phyloP scores from a whole-genome alignment of 2,888 invertebrate genomes.

The Craniophora ligustri region DNA sequence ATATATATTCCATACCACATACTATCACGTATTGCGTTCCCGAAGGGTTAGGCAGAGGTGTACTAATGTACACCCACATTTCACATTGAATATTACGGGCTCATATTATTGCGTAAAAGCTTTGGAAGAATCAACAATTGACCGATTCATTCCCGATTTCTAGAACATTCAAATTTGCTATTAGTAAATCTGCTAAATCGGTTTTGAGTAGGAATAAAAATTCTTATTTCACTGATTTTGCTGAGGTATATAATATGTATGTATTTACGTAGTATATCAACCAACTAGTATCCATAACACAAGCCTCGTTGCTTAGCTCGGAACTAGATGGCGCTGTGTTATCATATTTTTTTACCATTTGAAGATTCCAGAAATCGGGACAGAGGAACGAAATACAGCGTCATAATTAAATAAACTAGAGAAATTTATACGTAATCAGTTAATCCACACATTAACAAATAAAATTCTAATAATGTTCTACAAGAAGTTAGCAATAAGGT shows the following conservation, averaged over 20 bases:
- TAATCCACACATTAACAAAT: conserved; percentile 16
- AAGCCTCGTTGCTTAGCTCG: no score
- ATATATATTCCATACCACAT: no score
- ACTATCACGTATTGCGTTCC: no score
- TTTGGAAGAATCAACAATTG: conserved; percentile 11
- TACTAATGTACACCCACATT: no score
- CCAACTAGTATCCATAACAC: no score
- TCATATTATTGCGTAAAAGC: conserved; percentile 11
- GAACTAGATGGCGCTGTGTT: no score
- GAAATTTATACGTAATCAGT: conserved; percentile 6
- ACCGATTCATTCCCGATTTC: not conserved
- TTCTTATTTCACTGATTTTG: no score
- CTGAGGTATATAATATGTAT: no score
- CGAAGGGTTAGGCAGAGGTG: no score
- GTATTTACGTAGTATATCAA: no score
- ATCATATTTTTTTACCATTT: no score
- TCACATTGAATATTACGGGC: conserved; percentile 7
- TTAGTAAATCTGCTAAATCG: not conserved
- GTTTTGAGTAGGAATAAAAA: not conserved
- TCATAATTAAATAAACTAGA: conserved; percentile 2
- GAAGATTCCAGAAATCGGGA: not conserved
- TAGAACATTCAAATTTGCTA: not conserved
- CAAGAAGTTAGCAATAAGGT: conserved; percentile 37
- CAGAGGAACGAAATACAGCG: conserved; percentile 12
- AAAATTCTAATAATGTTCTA: conserved; percentile 22